Percentiles rank a stretch among this genome's conserved stretches.
These are phyloP conservation scores for Drosophila punjabiensis DNA, from an alignment of 1,140 invertebrate genomes.

Conservation along the genomic window DNA sequence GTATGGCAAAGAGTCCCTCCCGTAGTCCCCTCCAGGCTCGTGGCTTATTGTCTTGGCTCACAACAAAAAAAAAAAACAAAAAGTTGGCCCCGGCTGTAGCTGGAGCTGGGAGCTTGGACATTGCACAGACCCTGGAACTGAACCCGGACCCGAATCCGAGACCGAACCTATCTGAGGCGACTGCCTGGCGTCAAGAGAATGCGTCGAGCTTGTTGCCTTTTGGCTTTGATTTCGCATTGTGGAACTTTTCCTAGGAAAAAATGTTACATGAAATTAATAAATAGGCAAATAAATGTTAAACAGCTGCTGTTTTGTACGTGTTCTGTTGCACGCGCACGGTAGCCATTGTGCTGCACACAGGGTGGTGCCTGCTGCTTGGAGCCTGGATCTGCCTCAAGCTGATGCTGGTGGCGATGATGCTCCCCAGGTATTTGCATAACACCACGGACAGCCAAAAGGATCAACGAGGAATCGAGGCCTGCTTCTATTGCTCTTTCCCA, in stretches of 20 bases:
- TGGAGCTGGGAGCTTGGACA: slow-evolving; percentile 69
- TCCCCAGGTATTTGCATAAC: slow-evolving; percentile 77
- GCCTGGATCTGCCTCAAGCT: slow-evolving; percentile 12
- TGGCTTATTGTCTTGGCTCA: slow-evolving; percentile 69
- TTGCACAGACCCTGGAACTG: slow-evolving; percentile 54
- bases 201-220: slow-evolving; percentile 80
- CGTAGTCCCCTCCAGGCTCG: slow-evolving; percentile 43
- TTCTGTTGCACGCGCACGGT: slow-evolving; percentile 80
- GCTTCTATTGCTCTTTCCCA: slow-evolving; percentile 61
- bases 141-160: slow-evolving; percentile 32
- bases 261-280: slow-evolving; percentile 84
- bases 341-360: slow-evolving; percentile 81
- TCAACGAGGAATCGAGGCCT: slow-evolving; percentile 9
- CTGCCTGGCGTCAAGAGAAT: slow-evolving; percentile 84
- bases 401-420: slow-evolving; percentile 57
- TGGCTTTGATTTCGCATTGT: slow-evolving; percentile 83
- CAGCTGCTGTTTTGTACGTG: slow-evolving; percentile 82
- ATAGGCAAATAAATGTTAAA: slow-evolving; percentile 85
- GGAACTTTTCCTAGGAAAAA: slow-evolving; percentile 81
- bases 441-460: slow-evolving; percentile 63
- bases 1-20: slow-evolving; percentile 77
- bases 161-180: slow-evolving; percentile 45
- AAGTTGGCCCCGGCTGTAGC: slow-evolving; percentile 53
- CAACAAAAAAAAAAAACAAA: neutral
- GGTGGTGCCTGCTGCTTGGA: slow-evolving; percentile 54